These are phyloP conservation scores for Micromussa lordhowensis DNA, from an alignment of 92 coral and sea anemone genomes.

Conservation along the genomic window DNA sequence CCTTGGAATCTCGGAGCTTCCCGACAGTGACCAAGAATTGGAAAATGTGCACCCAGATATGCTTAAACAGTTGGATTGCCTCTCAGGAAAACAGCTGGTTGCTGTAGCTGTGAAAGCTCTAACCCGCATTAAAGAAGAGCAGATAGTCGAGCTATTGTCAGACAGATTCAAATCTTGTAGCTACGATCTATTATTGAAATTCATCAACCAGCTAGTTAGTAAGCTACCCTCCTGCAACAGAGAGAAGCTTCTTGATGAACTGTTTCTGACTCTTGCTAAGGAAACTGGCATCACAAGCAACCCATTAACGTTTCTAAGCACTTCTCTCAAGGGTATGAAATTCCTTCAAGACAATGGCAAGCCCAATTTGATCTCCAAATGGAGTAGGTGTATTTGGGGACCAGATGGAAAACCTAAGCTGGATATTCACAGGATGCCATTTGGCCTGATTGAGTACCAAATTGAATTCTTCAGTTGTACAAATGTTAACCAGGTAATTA, in stretches of 20 bases:
- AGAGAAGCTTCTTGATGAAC: background rate
- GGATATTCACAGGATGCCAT: constrained; percentile 64
- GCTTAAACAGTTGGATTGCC: background rate
- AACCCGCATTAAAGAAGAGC: background rate
- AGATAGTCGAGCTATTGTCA: background rate
- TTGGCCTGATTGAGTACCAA: constrained; percentile 72
- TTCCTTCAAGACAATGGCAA: constrained; percentile 38
- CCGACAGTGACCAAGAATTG: background rate
- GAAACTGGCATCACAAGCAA: constrained; percentile 37
- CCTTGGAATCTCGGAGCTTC: background rate
- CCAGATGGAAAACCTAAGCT: constrained; percentile 15
- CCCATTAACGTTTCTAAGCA: constrained; percentile 40
- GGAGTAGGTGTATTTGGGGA: constrained; percentile 29
- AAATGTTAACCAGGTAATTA: constrained; percentile 53
- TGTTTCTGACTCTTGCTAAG: background rate
- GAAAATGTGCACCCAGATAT: background rate
- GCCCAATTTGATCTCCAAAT: constrained; percentile 64
- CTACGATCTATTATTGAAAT: background rate
- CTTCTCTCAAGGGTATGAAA: constrained; percentile 47
- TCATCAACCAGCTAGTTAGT: background rate
- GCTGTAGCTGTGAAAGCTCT: background rate
- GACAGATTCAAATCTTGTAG: background rate
- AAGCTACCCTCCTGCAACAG: background rate
- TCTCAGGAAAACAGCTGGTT: background rate
- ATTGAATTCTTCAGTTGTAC: constrained; percentile 73